Base-by-base conservation (phyloP, 2,888 invertebrate species). In the Emmelina monodactyla region DNA sequence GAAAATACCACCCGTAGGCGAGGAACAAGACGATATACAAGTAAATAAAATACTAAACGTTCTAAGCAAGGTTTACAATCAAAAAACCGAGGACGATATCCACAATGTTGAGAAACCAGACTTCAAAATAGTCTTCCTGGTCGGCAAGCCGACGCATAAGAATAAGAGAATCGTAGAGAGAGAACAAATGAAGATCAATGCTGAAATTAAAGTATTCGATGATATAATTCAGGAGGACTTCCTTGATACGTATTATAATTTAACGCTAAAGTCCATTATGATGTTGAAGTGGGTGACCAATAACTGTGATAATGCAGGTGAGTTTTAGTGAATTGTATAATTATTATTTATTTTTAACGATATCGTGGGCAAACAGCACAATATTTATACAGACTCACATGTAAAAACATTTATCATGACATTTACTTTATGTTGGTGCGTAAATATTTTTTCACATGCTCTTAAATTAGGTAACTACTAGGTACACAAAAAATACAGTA, bases 201-300 rank as follows among this genome's bases (percentile, higher is more conserved):
- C 84, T 28, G 92, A 93, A 58, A 85, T 83, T 14, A 73, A 82
- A 2, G 76, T 73, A 34, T 87, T 86, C 53, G 85, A 87, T 13
- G 93, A 94, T 61, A 82, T 94, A 9, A 87, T 94, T 34, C 91
- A 93, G 64, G 92, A 92, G 57, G 86, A 85, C 29, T 94, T 94
- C 57, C 62, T 88, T 25, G 94, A 94, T 61, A 87, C 90, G 0
- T 93, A 94, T 57, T 90, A 92, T 61, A 94, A 94, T 82, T 78
- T 93, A 44, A 94, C 93, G 0, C 55, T 94, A 15, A 94, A 94
- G 59, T 89, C 92, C 31, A 86, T 92, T 9, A 88, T 91, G 86
- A 85, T 93, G 82, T 60, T 94, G 37, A 93, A 93, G 58, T 89
- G 92, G 88, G 86, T 89, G 14, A 85, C 83, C 4, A 83, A 81